These are phyloP conservation scores for Diarsia mendica DNA, from an alignment of 2,888 invertebrate species.

Conservation along the genomic window DNA sequence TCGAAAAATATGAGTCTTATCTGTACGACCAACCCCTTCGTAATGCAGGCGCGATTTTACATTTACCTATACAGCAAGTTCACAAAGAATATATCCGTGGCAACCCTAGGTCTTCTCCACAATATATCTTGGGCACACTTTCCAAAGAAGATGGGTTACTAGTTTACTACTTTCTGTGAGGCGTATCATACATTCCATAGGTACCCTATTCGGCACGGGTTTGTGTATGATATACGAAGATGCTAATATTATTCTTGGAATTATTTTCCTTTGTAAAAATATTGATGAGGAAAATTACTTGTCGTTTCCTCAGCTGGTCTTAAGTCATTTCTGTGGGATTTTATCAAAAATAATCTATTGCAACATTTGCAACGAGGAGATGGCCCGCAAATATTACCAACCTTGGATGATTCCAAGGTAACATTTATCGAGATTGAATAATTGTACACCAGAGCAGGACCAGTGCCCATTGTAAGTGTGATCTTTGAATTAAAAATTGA, in stretches of 20 bases:
- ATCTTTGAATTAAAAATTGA: too few relatives aligned
- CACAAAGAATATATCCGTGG: not conserved
- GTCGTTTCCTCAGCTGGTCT: too few relatives aligned
- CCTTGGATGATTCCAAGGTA: too few relatives aligned
- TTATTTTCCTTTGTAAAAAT: not conserved
- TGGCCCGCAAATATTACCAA: too few relatives aligned
- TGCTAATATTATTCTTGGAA: slow-evolving; percentile 30
- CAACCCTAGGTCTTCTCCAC: slow-evolving; percentile 58
- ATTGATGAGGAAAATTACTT: not conserved
- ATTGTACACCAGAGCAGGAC: too few relatives aligned
- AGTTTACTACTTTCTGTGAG: slow-evolving; percentile 77
- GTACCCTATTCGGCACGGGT: slow-evolving; percentile 73
- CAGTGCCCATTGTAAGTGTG: too few relatives aligned
- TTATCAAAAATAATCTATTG: too few relatives aligned
- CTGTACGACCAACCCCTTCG: too few relatives aligned
- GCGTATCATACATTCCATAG: slow-evolving; percentile 76
- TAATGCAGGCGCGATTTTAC: not conserved
- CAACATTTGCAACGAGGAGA: too few relatives aligned
- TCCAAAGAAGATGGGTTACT: slow-evolving; percentile 81
- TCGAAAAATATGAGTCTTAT: not conserved
- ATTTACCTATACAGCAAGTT: not conserved
- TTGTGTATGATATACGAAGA: slow-evolving; percentile 59
- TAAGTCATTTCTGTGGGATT: too few relatives aligned
- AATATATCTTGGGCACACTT: slow-evolving; percentile 76
- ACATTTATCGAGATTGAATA: too few relatives aligned